phyloP scores from a whole-genome alignment of 1,140 invertebrate genomes.

The Sitophilus oryzae region DNA sequence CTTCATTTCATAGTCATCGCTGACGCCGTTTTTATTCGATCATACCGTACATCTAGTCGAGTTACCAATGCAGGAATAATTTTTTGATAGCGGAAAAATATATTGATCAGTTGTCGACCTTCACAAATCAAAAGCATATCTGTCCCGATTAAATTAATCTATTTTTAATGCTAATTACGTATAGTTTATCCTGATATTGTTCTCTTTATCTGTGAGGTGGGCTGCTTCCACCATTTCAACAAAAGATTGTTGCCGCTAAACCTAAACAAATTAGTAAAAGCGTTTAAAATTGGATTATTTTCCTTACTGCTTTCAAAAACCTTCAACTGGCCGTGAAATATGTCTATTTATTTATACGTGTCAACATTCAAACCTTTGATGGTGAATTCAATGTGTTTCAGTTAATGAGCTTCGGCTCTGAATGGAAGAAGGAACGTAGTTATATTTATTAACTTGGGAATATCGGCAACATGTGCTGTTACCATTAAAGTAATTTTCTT shows the following conservation, averaged over 20 bases:
- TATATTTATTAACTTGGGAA: no score
- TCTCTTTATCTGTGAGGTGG: background rate
- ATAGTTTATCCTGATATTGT: background rate
- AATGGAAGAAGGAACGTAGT: no score
- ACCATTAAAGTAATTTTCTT: no score
- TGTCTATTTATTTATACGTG: no score
- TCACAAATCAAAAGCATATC: slow-evolving; percentile 1
- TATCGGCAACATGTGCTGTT: no score
- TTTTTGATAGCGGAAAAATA: background rate
- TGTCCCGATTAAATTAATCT: background rate
- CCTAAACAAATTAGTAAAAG: no score
- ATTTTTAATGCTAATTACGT: background rate
- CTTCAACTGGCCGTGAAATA: background rate
- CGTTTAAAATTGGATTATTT: no score
- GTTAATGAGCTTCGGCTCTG: no score
- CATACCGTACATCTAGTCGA: background rate
- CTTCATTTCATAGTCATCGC: no score
- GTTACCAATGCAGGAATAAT: background rate
- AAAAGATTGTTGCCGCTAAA: background rate
- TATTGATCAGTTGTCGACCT: background rate
- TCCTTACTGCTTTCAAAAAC: background rate
- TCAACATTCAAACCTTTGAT: no score
- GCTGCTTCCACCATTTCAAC: background rate
- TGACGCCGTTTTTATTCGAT: no score
- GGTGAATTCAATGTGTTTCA: no score